These are phyloP conservation scores for Calameuta idolon DNA, from an alignment of 2,888 invertebrate genomes.

Conservation along the genomic window DNA sequence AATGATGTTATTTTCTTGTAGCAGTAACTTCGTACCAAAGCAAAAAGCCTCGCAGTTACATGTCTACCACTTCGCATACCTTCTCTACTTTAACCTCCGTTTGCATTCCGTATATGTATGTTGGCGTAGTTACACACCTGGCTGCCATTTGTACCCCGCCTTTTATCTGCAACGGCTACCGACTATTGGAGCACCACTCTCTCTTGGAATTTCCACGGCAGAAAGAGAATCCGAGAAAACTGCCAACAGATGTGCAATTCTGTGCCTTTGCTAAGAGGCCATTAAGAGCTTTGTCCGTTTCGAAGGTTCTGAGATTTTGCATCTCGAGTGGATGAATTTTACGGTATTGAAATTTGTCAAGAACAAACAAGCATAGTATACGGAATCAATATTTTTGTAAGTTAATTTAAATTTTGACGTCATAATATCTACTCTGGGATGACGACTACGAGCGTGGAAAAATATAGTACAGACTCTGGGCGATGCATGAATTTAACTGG, in stretches of 20 bases:
- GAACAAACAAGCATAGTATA: background rate
- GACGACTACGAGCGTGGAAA: constrained; percentile 28
- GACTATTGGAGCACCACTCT: background rate
- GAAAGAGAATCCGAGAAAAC: background rate
- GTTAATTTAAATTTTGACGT: background rate
- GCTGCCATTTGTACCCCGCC: constrained; percentile 35
- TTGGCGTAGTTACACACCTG: constrained; percentile 47
- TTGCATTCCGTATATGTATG: constrained; percentile 50
- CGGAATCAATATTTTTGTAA: background rate
- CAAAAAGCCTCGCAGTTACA: constrained; percentile 46
- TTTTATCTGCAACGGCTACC: constrained; percentile 1
- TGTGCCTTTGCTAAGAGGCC: background rate
- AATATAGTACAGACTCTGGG: constrained; percentile 22
- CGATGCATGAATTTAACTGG: constrained; percentile 24
- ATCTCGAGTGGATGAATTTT: background rate
- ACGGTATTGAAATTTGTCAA: background rate
- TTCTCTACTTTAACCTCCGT: constrained; percentile 38
- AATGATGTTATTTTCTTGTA: constrained; percentile 61
- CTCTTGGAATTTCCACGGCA: background rate
- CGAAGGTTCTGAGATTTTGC: background rate
- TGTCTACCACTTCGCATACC: constrained; percentile 46
- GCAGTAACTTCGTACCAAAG: constrained; percentile 42
- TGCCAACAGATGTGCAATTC: background rate
- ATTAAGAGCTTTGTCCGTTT: background rate
- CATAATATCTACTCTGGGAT: constrained; percentile 7